Evolutionary conservation across 2,113 vertebrate genomes (phyloP).

Genomic region (Saccopteryx bilineata): DNA sequence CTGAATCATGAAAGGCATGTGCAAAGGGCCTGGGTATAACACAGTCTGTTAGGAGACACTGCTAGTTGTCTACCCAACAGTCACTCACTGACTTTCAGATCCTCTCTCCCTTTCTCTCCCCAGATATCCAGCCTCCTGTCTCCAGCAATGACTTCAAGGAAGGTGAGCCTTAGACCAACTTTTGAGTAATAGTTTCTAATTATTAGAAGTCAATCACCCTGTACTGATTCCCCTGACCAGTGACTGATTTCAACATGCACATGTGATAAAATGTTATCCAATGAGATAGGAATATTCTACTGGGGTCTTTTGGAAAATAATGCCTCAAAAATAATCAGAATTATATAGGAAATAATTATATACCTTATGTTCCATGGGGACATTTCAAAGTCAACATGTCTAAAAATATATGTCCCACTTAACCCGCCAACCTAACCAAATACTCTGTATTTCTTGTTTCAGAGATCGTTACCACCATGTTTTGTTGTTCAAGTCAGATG

Average conservation of each 20-base stretch:
- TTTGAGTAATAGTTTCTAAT: neutral
- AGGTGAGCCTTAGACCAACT: neutral
- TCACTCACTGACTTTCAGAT: neutral
- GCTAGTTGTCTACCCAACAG: neutral
- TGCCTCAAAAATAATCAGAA: slow-evolving; percentile 30
- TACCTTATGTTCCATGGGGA: neutral
- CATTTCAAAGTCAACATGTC: neutral
- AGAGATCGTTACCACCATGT: neutral
- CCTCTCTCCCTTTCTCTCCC: neutral
- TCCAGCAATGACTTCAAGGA: neutral
- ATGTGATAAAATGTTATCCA: neutral
- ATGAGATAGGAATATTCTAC: neutral
- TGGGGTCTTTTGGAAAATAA: neutral
- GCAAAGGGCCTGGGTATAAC: neutral
- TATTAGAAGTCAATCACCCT: neutral
- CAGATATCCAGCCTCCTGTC: neutral
- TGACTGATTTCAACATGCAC: neutral
- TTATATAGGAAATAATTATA: neutral
- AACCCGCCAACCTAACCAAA: neutral
- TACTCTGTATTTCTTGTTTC: neutral
- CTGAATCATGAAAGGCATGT: neutral
- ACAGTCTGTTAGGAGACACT: neutral
- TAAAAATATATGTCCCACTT: neutral
- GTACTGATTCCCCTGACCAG: neutral
- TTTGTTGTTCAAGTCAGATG: neutral